Conservation (phyloP, 1,140 invertebrate genomes). For the Dysdera silvatica region DNA sequence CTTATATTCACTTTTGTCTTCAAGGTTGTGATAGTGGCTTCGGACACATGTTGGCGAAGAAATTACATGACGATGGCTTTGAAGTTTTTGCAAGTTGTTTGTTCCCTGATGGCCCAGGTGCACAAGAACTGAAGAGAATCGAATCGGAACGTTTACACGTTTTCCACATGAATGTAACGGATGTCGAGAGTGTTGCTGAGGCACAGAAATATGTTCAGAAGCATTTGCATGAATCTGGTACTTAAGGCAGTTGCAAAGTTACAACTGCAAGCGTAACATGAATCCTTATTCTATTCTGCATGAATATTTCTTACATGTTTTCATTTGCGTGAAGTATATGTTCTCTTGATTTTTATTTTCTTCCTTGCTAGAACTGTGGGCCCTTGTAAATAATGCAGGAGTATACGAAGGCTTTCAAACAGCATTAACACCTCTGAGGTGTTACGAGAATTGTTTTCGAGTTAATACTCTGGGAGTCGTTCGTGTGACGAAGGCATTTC, state of each 20-base stretch:
- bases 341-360: too few species aligned
- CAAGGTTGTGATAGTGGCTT: conserved; percentile 43
- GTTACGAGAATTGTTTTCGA: conserved; percentile 35
- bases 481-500: conserved; percentile 40
- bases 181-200: conserved; percentile 17
- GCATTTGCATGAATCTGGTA: neutral
- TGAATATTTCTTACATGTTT: too few species aligned
- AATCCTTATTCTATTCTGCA: too few species aligned
- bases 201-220: conserved; percentile 33
- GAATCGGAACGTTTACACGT: neutral
- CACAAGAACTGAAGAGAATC: conserved; percentile 34
- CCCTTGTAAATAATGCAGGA: conserved; percentile 45
- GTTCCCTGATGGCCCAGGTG: conserved; percentile 45
- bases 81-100: conserved; percentile 60
- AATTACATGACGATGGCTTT: conserved; percentile 43
- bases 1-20: too few species aligned
- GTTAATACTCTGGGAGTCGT: conserved; percentile 45
- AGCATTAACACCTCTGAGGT: conserved; percentile 31
- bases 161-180: neutral
- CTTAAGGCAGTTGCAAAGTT: too few species aligned
- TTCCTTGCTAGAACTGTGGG: conserved; percentile 40
- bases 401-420: conserved; percentile 42
- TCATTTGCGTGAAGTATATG: too few species aligned
- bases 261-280: too few species aligned
- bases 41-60: conserved; percentile 41